Evolutionary conservation across 2,888 invertebrate species (phyloP).

Genomic region (Rhorus exstirpatorius): DNA sequence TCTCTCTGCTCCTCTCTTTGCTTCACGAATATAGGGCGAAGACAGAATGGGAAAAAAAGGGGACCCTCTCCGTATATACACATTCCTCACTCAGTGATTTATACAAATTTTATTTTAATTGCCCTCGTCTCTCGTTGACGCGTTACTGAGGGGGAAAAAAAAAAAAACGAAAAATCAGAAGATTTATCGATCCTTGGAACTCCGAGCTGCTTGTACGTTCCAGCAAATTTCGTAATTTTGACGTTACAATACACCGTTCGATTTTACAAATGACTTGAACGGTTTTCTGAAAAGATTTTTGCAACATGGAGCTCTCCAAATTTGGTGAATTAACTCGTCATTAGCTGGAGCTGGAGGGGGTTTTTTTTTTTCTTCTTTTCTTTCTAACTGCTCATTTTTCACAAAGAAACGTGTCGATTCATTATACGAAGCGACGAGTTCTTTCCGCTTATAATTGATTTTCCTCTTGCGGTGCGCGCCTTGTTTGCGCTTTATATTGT

Average conservation of each 20-base stretch:
- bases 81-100: slow-evolving; percentile 71
- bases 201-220: neutral
- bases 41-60: slow-evolving; percentile 43
- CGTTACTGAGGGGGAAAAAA: slow-evolving; percentile 6
- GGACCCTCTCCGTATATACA: slow-evolving; percentile 39
- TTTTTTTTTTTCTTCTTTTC: no score
- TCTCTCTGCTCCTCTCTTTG: neutral
- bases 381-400: no score
- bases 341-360: no score
- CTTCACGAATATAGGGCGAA: slow-evolving; percentile 37
- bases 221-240: slow-evolving; percentile 3
- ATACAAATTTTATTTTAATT: slow-evolving; percentile 75
- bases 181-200: slow-evolving; percentile 24
- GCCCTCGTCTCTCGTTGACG: slow-evolving; percentile 57
- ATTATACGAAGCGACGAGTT: neutral
- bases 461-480: neutral
- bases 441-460: slow-evolving; percentile 24
- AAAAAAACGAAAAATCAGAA: slow-evolving; percentile 17
- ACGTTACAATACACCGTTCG: no score
- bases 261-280: no score
- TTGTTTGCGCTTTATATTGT: neutral
- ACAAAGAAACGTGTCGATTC: slow-evolving; percentile 16
- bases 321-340: slow-evolving; percentile 7
- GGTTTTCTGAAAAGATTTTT: neutral
- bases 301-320: neutral